Evolutionary conservation across 64 coral and sea anemone genomes (phyloP), one percentile per base, ranked within the genome.

Genomic region (Actinia tenebrosa): DNA sequence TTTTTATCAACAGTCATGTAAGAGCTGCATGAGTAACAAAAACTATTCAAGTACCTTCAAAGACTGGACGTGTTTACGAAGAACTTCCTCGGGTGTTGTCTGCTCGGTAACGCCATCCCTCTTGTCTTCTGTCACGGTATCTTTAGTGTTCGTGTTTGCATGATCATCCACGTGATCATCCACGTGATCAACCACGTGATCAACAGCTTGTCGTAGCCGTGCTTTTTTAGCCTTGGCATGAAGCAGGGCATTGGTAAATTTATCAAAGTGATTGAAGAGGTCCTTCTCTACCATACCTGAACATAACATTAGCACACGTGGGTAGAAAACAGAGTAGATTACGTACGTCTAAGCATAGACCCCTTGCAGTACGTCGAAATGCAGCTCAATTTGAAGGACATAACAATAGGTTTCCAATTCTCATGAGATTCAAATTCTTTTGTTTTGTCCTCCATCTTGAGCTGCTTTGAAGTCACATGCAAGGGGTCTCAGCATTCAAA

Each of bases 211-310:
- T 30, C 50, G 47, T 27, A 84, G 56, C 23, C 47, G 14, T 0
- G n/a, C n/a, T 83, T 91, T 84, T 45, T 87, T 82, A 56, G 85
- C 53, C 86, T 91, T 91, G 22, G 85, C 78, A 27, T 86, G 44
- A 61, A 91, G 56, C 15, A 91, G 66, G 0, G 89, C 85, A 62
- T 82, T 91, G 59, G 84, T 86, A 44, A 87, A 80, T 77, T 91
- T 91, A 77, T 91, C 80, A 58, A 91, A 91, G 71, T 91, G 89
- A 19, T 52, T 71, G 82, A 91, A 91, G 13, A 91, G 61, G 15
- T 87, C 84, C 79, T 91, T 86, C 45, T 91, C 89, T 47, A 91
- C 77, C 45, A 91, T 82, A 68, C 84, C 89, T 91, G 77, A 42
- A 79, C 6, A 79, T 10, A 79, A 46, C 11, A 58, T 58, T 58